A percentile compares a stretch with the other conserved stretches of the same genome.
Conservation (phyloP, 2,113 vertebrate genomes). For the Astur gentilis region DNA sequence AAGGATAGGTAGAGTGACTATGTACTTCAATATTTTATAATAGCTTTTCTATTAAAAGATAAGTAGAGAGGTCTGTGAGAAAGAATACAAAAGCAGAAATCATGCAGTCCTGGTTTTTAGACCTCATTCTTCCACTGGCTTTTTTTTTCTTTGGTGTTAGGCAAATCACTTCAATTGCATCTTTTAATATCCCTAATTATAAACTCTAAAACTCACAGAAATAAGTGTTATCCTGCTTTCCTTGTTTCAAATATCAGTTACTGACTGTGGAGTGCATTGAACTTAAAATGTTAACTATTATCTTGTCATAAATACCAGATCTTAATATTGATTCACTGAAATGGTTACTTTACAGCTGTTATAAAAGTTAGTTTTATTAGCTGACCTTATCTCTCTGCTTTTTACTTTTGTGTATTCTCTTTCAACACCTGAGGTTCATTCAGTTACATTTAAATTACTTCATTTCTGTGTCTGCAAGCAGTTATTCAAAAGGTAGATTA, state of each 20-base stretch:
- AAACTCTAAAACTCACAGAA: neutral
- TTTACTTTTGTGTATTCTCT: neutral
- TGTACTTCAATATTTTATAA: conserved; percentile 35
- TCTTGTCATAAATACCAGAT: neutral
- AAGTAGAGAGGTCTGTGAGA: neutral
- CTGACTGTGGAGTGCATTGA: neutral
- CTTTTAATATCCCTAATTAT: neutral
- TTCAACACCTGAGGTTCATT: neutral
- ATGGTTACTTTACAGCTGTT: neutral
- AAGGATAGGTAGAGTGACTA: neutral
- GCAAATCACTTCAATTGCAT: neutral
- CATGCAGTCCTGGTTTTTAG: neutral
- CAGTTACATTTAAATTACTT: conserved; percentile 14
- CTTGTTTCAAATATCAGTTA: neutral
- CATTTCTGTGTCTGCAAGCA: neutral
- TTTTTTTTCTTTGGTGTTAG: neutral
- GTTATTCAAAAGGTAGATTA: conserved; percentile 1
- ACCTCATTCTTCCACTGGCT: neutral
- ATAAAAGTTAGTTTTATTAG: neutral
- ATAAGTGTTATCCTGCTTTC: neutral
- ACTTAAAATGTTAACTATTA: neutral
- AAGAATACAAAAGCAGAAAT: conserved; percentile 5
- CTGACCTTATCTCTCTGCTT: neutral
- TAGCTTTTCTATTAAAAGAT: conserved; percentile 53
- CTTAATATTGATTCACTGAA: neutral